Base-by-base conservation (phyloP, 2,113 vertebrate species). In the Micromys minutus region DNA sequence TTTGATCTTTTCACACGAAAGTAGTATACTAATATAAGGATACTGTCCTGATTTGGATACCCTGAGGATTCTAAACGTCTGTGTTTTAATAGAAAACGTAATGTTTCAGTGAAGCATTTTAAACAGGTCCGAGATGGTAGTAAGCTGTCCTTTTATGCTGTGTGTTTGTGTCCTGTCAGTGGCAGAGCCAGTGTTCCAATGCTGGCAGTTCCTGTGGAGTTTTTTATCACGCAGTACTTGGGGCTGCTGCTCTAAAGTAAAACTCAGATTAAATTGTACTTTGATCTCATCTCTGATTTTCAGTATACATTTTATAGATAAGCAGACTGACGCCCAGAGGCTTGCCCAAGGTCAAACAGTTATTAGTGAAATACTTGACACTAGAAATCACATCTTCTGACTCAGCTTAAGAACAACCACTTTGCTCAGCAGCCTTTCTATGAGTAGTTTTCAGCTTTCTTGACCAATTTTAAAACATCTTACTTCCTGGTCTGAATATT, bases 321-420 rank as follows among this genome's bases (percentile, higher is more conserved):
- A 76, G 50, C n/a, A 89, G 92, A 95, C 31, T 63, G 59, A 96
- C 93, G 84, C 72, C 50, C 59, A 81, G 74, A 94, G 80, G 94
- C 39, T 93, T 72, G 45, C 96, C 36, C 65, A 88, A 97, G 92
- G 94, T 90, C 65, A 94, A 67, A 79, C 57, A 92, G 17, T 90
- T 84, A 34, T 84, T 90, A 83, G 77, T 83, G 71, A 55, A 81
- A 87, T 55, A 97, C 88, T 69, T 39, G 65, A 90, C 90, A 90
- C 57, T 93, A 34, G 69, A 91, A 69, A 50, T 89, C 84, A 22
- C 10, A 65, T 96, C 47, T 52, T 42, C 12, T 75, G 22, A 65
- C 50, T 89, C 52, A 67, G 52, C 61, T 89, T 4, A 85, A 88
- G 39, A 85, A 50, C 39, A 63, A 93, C 72, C 57, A 34, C 86